These are phyloP conservation scores for Phortica magna DNA, from an alignment of 2,888 invertebrate species.

Conservation along the genomic window DNA sequence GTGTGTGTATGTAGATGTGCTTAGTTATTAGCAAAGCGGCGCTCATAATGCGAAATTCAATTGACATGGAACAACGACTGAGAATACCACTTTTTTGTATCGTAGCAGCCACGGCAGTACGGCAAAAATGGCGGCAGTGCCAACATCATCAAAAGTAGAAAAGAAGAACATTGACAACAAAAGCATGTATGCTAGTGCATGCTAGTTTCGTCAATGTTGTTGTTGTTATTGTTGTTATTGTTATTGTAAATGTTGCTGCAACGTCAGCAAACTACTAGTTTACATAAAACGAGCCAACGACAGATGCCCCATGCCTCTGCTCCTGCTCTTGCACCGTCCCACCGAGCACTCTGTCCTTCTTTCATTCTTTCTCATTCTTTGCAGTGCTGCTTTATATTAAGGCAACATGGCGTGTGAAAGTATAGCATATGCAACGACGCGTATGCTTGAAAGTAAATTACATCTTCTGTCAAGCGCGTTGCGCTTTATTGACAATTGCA, in stretches of 20 bases:
- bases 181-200: neutral
- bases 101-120: slow-evolving; percentile 50
- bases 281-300: slow-evolving; percentile 48
- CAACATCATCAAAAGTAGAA: neutral
- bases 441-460: slow-evolving; percentile 63
- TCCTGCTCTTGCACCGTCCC: slow-evolving; percentile 31
- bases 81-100: slow-evolving; percentile 43
- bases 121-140: slow-evolving; percentile 26
- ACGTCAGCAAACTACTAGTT: slow-evolving; percentile 45
- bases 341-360: no score
- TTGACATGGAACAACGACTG: slow-evolving; percentile 49
- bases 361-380: neutral
- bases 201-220: slow-evolving; percentile 33
- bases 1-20: neutral
- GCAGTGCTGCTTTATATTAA: neutral
- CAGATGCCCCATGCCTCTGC: slow-evolving; percentile 31
- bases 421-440: slow-evolving; percentile 6
- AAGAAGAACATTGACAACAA: neutral
- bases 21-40: neutral
- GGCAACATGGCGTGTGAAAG: slow-evolving; percentile 37
- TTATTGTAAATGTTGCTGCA: slow-evolving; percentile 31
- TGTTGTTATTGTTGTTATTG: slow-evolving; percentile 39
- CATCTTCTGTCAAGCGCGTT: slow-evolving; percentile 70
- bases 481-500: slow-evolving; percentile 71
- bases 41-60: neutral